Conservation (phyloP, 30 jellyfish, hydroid and myxozoan genomes). For the Phacellophora camtschatica region DNA sequence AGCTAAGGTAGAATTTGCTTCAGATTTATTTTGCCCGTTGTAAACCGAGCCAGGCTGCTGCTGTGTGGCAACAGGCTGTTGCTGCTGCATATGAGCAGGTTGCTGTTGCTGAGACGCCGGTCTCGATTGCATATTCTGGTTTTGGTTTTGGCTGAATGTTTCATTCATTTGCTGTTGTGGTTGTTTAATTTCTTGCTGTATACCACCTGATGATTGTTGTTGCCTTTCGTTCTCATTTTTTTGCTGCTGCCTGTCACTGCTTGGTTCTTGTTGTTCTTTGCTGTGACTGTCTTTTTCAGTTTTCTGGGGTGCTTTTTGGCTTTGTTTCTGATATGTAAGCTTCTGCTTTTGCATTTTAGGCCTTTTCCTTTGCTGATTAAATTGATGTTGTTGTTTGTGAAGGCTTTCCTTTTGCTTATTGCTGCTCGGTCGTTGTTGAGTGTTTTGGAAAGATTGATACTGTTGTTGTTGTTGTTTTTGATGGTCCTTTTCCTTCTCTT, state of each 20-base stretch:
- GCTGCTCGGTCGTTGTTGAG: no score
- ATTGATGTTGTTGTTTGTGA: not conserved
- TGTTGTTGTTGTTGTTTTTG: constrained; percentile 25
- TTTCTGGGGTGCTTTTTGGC: no score
- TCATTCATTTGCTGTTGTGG: not conserved
- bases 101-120: constrained; percentile 9
- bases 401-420: no score
- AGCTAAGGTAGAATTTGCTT: constrained; percentile 15
- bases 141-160: not conserved
- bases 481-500: not conserved
- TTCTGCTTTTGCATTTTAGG: not conserved
- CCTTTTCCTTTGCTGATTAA: not conserved
- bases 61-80: not conserved
- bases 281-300: no score
- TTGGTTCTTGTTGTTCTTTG: not conserved
- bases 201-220: not conserved
- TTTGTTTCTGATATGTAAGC: not conserved
- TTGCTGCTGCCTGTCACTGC: not conserved
- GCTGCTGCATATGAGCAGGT: not conserved
- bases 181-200: not conserved
- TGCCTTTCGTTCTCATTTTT: not conserved
- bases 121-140: not conserved
- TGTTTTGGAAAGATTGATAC: no score
- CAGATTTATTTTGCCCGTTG: constrained; percentile 34
- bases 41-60: constrained; percentile 4